Percentiles rank a stretch among this genome's conserved stretches.
These are phyloP conservation scores for Bradysia coprophila DNA, from an alignment of 1,140 invertebrate genomes.

Conservation along the genomic window DNA sequence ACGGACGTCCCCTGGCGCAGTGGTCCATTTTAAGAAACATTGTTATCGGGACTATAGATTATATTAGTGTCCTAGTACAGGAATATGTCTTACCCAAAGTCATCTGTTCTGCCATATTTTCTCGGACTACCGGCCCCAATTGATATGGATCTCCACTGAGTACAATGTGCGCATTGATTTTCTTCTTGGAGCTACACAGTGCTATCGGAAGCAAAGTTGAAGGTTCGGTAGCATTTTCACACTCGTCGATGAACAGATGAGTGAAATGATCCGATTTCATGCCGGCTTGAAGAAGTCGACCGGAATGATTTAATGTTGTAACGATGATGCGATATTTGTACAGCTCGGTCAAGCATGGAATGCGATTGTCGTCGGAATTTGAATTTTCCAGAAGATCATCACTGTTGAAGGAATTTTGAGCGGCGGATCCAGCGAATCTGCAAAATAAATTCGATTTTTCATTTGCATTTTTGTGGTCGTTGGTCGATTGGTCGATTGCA, in stretches of 20 bases:
- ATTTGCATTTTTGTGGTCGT: too few relatives aligned
- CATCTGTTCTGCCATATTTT: not conserved
- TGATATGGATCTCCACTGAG: not conserved
- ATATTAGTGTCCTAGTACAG: too few relatives aligned
- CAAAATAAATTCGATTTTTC: too few relatives aligned
- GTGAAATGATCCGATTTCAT: not conserved
- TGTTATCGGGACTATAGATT: too few relatives aligned
- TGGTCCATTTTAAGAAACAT: too few relatives aligned
- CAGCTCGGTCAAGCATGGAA: not conserved
- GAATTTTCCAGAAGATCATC: too few relatives aligned
- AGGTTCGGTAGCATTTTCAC: not conserved
- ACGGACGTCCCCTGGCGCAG: too few relatives aligned
- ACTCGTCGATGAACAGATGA: not conserved
- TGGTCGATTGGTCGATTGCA: too few relatives aligned
- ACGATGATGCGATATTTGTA: not conserved
- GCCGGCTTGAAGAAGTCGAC: not conserved
- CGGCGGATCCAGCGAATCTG: too few relatives aligned
- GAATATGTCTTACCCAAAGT: not conserved
- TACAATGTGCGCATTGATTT: not conserved
- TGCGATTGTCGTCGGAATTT: too few relatives aligned
- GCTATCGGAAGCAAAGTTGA: not conserved
- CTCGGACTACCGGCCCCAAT: not conserved
- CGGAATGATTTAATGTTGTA: not conserved
- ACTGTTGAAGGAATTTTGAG: too few relatives aligned
- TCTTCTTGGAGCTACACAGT: not conserved